These are phyloP conservation scores for Crotophaga sulcirostris DNA, from an alignment of 2,113 vertebrate species.

Conservation along the genomic window DNA sequence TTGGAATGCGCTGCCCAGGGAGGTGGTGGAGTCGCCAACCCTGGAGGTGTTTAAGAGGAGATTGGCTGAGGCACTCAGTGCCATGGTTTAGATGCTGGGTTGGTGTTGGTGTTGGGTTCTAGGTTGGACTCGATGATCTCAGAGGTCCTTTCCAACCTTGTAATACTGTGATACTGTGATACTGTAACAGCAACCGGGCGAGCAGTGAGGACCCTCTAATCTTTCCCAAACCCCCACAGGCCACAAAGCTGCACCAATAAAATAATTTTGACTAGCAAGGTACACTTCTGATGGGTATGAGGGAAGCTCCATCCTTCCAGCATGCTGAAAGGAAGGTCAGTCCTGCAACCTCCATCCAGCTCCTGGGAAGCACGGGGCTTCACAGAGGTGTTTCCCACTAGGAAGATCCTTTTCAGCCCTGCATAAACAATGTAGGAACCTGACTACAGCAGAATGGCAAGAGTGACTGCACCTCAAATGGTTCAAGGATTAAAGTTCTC, in stretches of 20 bases:
- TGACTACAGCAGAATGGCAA: not conserved
- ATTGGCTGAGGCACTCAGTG: no score
- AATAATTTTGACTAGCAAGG: not conserved
- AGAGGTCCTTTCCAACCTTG: no score
- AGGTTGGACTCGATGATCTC: no score
- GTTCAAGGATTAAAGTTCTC: not conserved
- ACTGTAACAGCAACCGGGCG: rapidly evolving
- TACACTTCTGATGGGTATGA: rapidly evolving
- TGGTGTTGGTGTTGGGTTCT: no score
- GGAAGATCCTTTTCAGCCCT: not conserved
- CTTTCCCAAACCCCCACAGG: rapidly evolving
- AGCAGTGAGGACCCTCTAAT: not conserved
- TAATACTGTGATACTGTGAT: no score
- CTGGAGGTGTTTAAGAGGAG: no score
- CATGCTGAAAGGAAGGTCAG: rapidly evolving
- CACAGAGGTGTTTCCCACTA: not conserved
- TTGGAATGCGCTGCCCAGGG: no score
- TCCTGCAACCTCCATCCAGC: not conserved
- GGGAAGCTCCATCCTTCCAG: not conserved
- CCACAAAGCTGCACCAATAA: not conserved
- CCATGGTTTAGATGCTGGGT: no score
- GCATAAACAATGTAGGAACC: not conserved
- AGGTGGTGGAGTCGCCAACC: no score
- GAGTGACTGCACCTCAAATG: not conserved
- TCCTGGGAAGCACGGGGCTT: not conserved